A percentile compares a stretch with the other conserved stretches of the same genome.
Conservation (phyloP, 1,140 invertebrate species). For the Caenorhabditis brenneri region DNA sequence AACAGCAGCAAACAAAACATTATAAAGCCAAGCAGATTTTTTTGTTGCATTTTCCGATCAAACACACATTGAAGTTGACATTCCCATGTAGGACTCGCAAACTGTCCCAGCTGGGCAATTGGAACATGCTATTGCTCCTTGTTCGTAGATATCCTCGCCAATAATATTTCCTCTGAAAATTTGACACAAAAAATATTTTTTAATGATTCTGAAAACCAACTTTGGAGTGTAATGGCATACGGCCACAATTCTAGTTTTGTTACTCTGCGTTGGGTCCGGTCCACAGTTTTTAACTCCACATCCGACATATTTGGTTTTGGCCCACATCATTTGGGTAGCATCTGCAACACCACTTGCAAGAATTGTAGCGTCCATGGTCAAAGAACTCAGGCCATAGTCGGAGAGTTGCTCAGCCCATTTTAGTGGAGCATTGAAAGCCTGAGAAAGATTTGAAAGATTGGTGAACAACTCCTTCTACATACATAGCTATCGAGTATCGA, state of each 20-base stretch:
- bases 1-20: no score
- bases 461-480: neutral
- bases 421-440: neutral
- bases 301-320: neutral
- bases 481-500: neutral
- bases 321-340: conserved; percentile 40
- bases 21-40: no score
- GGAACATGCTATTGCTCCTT: neutral
- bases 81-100: neutral
- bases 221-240: neutral
- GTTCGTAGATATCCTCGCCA: neutral
- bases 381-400: neutral
- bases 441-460: no score
- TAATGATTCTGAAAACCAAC: neutral
- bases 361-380: neutral
- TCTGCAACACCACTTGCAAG: conserved; percentile 6
- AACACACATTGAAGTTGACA: neutral
- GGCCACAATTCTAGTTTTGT: neutral
- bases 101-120: neutral
- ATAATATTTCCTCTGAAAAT: neutral
- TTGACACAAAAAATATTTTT: no score
- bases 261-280: neutral
- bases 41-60: no score
- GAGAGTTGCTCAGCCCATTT: conserved; percentile 10
- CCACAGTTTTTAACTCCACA: conserved; percentile 21